These are phyloP conservation scores for Germaria angustata DNA, from an alignment of 2,888 invertebrate genomes.

Conservation along the genomic window DNA sequence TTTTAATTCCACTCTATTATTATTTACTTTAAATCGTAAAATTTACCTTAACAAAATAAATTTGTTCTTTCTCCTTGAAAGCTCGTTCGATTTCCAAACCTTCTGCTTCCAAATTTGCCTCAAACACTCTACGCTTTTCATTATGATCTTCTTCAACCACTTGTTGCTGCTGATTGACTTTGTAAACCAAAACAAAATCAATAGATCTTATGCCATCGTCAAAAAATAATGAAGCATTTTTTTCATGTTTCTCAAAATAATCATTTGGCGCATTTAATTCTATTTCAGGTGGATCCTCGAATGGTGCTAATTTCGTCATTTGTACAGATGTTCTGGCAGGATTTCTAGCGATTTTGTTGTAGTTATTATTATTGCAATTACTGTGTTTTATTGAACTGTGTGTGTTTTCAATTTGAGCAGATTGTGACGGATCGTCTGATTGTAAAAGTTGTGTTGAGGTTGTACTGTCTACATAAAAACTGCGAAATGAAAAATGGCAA, in stretches of 20 bases:
- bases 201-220: slow-evolving; percentile 86
- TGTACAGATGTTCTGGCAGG: slow-evolving; percentile 64
- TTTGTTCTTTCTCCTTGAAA: slow-evolving; percentile 83
- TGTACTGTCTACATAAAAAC: slow-evolving; percentile 69
- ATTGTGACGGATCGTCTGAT: slow-evolving; percentile 59
- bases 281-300: slow-evolving; percentile 40
- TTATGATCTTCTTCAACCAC: slow-evolving; percentile 77
- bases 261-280: slow-evolving; percentile 70
- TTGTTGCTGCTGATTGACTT: slow-evolving; percentile 82
- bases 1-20: neutral
- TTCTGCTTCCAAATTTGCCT: slow-evolving; percentile 86
- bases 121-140: slow-evolving; percentile 84
- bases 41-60: slow-evolving; percentile 88
- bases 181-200: slow-evolving; percentile 90
- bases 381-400: slow-evolving; percentile 51
- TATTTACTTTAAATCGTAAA: slow-evolving; percentile 1
- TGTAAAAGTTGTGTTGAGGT: slow-evolving; percentile 71
- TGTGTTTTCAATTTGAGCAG: slow-evolving; percentile 43
- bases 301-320: slow-evolving; percentile 71
- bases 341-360: slow-evolving; percentile 37
- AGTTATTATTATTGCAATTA: slow-evolving; percentile 67
- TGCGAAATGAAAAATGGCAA: slow-evolving; percentile 26
- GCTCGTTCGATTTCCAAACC: slow-evolving; percentile 88
- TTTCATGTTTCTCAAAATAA: slow-evolving; percentile 69
- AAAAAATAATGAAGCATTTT: slow-evolving; percentile 83